phyloP scores from a whole-genome alignment of 2,113 vertebrate genomes.

The Aegithalos caudatus region DNA sequence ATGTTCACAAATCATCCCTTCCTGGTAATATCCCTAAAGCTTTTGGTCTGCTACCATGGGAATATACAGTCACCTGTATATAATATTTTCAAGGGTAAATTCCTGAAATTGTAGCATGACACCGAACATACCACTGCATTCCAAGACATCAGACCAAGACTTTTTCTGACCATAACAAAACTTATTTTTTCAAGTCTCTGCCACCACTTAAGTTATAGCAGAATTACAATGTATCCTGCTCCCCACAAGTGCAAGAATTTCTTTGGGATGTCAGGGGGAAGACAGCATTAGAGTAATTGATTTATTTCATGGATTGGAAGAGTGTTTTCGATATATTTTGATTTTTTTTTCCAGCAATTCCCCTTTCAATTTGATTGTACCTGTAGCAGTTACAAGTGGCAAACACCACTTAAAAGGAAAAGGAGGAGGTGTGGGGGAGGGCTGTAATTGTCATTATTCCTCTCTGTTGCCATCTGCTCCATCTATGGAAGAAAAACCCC shows the following conservation, averaged over 20 bases:
- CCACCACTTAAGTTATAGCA: neutral
- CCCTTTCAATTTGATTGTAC: slow-evolving; percentile 21
- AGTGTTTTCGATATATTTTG: slow-evolving; percentile 20
- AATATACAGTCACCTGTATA: fast-evolving
- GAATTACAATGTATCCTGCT: neutral
- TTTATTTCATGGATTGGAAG: slow-evolving; percentile 5
- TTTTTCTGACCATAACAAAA: neutral
- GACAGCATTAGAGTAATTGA: neutral
- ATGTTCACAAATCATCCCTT: neutral
- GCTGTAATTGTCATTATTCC: slow-evolving; percentile 20
- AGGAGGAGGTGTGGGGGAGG: neutral
- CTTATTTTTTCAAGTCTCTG: neutral
- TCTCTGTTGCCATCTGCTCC: neutral
- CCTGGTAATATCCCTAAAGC: neutral
- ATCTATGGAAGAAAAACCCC: neutral
- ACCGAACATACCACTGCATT: neutral
- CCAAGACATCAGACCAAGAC: neutral
- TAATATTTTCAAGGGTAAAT: neutral
- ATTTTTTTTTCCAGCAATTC: slow-evolving; percentile 21
- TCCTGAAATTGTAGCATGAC: neutral
- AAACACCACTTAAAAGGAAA: slow-evolving; percentile 2
- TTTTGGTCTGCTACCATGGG: neutral
- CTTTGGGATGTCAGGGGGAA: neutral
- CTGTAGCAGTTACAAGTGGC: neutral
- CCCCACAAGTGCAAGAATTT: neutral